Evolutionary conservation across 2,113 vertebrate genomes (phyloP).

Genomic region (Nesospiza acunhae): DNA sequence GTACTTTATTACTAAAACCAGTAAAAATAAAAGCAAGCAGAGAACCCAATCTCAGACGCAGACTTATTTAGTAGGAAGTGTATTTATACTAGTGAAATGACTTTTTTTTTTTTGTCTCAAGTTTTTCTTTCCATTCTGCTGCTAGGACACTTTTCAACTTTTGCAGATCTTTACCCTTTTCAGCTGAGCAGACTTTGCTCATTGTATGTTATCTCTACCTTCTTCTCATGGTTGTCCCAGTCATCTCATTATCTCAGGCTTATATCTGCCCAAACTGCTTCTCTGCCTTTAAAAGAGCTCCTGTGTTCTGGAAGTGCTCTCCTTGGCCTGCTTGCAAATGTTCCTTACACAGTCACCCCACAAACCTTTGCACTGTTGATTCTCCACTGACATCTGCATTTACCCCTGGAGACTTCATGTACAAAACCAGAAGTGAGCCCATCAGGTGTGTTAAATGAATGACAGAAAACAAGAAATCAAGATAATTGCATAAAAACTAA

Average conservation of each 20-base stretch:
- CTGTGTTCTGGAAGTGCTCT: background rate
- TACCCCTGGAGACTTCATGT: accelerated
- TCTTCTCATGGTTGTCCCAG: background rate
- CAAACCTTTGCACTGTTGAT: background rate
- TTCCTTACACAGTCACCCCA: background rate
- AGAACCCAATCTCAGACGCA: background rate
- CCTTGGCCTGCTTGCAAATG: background rate
- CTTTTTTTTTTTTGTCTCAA: background rate
- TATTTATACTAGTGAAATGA: background rate
- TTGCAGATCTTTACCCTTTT: background rate
- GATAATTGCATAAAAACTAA: background rate
- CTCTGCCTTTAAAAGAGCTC: background rate
- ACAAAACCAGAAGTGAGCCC: background rate
- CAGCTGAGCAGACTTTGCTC: background rate
- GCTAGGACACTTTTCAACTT: background rate
- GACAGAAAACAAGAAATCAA: background rate
- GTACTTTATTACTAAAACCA: background rate
- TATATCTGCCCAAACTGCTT: background rate
- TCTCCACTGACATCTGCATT: background rate
- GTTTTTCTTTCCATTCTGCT: background rate
- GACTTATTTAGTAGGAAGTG: background rate
- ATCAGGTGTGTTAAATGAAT: background rate
- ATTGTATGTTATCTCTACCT: background rate
- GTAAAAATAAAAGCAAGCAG: background rate
- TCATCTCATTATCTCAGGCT: background rate